Evolutionary conservation across 2,113 vertebrate species (phyloP).

Genomic region (Halichoeres trimaculatus): DNA sequence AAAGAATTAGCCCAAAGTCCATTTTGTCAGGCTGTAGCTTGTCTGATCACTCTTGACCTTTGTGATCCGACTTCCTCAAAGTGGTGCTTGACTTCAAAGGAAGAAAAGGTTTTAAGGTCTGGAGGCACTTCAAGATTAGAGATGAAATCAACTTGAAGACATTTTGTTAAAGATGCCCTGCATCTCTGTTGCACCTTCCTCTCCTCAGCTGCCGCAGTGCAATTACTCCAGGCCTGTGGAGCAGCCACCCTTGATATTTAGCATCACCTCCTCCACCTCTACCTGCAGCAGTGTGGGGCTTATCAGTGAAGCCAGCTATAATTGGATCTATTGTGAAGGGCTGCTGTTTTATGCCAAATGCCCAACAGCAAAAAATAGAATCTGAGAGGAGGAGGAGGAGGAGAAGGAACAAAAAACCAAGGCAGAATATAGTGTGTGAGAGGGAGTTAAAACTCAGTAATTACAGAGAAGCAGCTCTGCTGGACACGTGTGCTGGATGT

Average conservation of each 20-base stretch:
- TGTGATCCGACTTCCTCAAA: constrained; percentile 30
- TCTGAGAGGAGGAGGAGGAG: constrained; percentile 20
- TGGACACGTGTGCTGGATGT: constrained; percentile 22
- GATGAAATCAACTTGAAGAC: constrained; percentile 11
- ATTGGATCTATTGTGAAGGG: constrained; percentile 54
- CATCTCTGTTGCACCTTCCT: constrained; percentile 21
- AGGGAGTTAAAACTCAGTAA: constrained; percentile 19
- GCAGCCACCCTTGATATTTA: constrained; percentile 64
- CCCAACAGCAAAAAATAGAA: constrained; percentile 20
- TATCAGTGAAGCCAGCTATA: constrained; percentile 48
- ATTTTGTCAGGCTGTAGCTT: constrained; percentile 15
- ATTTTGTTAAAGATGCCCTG: constrained; percentile 10
- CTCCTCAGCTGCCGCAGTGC: constrained; percentile 57
- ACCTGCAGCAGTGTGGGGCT: constrained; percentile 46
- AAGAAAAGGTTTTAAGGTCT: constrained; percentile 26
- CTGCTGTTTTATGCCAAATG: constrained; percentile 34
- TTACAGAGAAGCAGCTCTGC: constrained; percentile 38
- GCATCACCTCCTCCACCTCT: constrained; percentile 51
- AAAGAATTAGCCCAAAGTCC: constrained; percentile 10
- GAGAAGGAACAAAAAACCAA: not conserved
- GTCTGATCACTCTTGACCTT: constrained; percentile 26
- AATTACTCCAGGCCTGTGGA: constrained; percentile 58
- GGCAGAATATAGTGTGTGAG: not conserved
- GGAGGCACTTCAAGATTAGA: not conserved
- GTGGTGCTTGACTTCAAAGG: constrained; percentile 45